Conservation (phyloP, 2,797 vertebrate genomes). For the Syngnathus rostellatus region DNA sequence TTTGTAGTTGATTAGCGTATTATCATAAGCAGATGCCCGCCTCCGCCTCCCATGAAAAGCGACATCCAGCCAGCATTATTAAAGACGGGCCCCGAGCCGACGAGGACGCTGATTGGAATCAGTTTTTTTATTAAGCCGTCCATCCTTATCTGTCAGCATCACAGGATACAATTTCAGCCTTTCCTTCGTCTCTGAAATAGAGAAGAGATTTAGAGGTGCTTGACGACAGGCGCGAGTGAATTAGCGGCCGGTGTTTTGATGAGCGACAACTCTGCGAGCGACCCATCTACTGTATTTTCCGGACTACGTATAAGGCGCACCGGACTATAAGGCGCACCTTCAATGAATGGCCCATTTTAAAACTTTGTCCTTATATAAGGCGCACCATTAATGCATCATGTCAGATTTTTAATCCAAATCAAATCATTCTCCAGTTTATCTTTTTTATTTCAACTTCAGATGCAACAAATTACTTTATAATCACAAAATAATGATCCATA, state of each 20-base stretch:
- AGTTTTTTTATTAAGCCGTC: slow-evolving; percentile 63
- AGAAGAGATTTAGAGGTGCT: slow-evolving; percentile 58
- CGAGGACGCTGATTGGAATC: slow-evolving; percentile 62
- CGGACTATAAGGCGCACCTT: too few relatives aligned
- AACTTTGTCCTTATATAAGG: too few relatives aligned
- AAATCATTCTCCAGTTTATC: too few relatives aligned
- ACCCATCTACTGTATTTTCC: too few relatives aligned
- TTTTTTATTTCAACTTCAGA: too few relatives aligned
- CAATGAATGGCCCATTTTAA: too few relatives aligned
- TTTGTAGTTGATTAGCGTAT: slow-evolving; percentile 42
- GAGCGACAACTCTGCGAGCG: too few relatives aligned
- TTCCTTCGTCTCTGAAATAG: slow-evolving; percentile 53
- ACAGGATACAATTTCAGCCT: slow-evolving; percentile 54
- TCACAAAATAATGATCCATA: too few relatives aligned
- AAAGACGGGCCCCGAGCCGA: slow-evolving; percentile 41
- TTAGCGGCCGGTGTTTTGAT: slow-evolving; percentile 38
- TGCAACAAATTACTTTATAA: too few relatives aligned
- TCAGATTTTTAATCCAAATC: too few relatives aligned
- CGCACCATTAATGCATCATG: too few relatives aligned
- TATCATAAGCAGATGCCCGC: slow-evolving; percentile 54
- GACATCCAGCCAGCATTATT: slow-evolving; percentile 43
- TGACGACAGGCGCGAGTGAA: slow-evolving; percentile 62
- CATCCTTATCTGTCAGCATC: slow-evolving; percentile 64
- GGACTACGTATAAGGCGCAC: too few relatives aligned
- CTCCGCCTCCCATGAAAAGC: slow-evolving; percentile 32